Evolutionary conservation across 2,888 invertebrate genomes (phyloP), one percentile per base, ranked within the genome.

Genomic region (Eretmocerus hayati): DNA sequence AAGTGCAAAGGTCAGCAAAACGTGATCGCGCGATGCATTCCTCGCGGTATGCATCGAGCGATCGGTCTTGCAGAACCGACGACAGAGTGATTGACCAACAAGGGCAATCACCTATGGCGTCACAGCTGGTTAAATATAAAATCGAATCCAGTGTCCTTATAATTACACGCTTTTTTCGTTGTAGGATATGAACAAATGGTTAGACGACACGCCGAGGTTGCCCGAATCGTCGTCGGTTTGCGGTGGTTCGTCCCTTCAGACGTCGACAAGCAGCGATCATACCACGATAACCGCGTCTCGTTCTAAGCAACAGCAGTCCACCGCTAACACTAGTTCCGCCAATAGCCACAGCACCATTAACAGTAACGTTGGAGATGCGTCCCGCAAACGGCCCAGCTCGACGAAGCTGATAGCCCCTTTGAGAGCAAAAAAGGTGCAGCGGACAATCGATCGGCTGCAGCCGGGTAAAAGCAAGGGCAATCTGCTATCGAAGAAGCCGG

Each of bases 381-480:
- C 59, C 74, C 62, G 64, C 42, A 67, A 67, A 46, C 63, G 67
- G 42, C 62, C 64, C 30, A 60, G 58, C 47, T 58, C 66, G 5
- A 61, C 61, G 3, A 71, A 71, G 53, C 59, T 66, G 22, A 65
- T 69, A 26, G 64, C 66, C 11, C 62, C 69, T 20, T 57, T 56
- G 16, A 62, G 69, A 56, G 64, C 66, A 54, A 71, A 70, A 58
- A 88, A 89, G 71, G 77, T 87, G 52, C 86, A 89, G 67, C 77
- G 89, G 55, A 89, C 88, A 1, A 90, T 90, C 58, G 89, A 90
- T 57, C 77, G 90, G 47, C 72, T 90, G 42, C 90, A 90, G 62
- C 89, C 89, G 1, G 90, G 90, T 0, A 90, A 90, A 71, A 84
- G 89, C 62, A 90, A 90, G 75, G 90, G 90, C 1, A 90, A 90